Evolutionary conservation across 2,888 invertebrate genomes (phyloP), one percentile per base, ranked within the genome.

Genomic region (Panopea generosa): DNA sequence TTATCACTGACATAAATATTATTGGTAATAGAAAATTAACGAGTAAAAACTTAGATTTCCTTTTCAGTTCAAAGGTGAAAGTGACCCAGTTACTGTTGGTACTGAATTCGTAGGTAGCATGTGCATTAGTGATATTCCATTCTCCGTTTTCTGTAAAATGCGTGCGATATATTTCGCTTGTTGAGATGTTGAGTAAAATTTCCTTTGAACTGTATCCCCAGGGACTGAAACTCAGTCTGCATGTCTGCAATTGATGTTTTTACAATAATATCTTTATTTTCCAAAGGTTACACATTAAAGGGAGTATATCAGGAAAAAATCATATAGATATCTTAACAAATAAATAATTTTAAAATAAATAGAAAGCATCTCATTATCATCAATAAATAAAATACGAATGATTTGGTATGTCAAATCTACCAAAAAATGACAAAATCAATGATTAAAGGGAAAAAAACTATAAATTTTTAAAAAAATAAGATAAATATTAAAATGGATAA

Each of bases 11-110:
- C 26, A 83, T 49, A 33, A 83, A 74, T 16, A 79, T 38, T 7
- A 83, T 77, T 18, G 79, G 82, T 3, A 79, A 59, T 1, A 83
- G 74, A 29, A 83, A 71, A 40, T 77, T 79, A 1, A 83, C 69
- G 3, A 77, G 50, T 6, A 79, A 67, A 57, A 73, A 83, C 24
- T 55, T 55, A 0, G 82, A 75, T 43, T 59, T 68, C 22, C 82
- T 43, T 18, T 62, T 55, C 14, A 82, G 29, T 14, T 56, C 49
- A 9, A 62, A 52, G 24, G 33, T 33, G 40, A 45, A 45, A 6
- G 6, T 20, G 45, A 45, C n/a, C 45, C 4, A 18, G 45, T 45
- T 45, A 20, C 20, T 45, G 16, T n/a, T 20, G 45, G 6, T 3
- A 3, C 9, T 20, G 4, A 45, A 20, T 16, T 20, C 45, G 7